phyloP scores from a whole-genome alignment of 2,888 invertebrate genomes.

The Bruchidius siliquastri region DNA sequence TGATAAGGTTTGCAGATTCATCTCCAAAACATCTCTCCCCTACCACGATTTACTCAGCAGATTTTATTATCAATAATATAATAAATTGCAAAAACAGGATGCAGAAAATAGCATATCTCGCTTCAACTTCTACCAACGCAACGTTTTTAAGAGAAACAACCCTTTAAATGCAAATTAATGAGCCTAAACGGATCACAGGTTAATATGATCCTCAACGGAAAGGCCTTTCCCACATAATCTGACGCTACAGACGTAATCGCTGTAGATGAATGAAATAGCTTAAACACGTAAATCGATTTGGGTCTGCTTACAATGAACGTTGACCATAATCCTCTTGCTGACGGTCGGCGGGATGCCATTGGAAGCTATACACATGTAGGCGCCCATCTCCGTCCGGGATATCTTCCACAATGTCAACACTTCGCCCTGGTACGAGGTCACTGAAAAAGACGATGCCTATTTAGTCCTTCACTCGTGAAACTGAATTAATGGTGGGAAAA shows the following conservation, averaged over 20 bases:
- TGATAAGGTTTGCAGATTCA: too few relatives aligned
- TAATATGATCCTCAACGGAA: neutral
- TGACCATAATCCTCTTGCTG: slow-evolving; percentile 82
- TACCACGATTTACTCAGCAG: too few relatives aligned
- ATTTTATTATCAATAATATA: too few relatives aligned
- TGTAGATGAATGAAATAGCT: neutral
- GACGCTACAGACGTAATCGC: neutral
- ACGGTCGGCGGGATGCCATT: slow-evolving; percentile 85
- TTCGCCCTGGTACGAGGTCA: slow-evolving; percentile 68
- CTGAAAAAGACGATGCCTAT: slow-evolving; percentile 46
- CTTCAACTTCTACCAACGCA: neutral
- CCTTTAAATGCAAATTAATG: too few relatives aligned
- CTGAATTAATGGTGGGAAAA: too few relatives aligned
- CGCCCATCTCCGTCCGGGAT: slow-evolving; percentile 84
- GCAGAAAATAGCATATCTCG: too few relatives aligned
- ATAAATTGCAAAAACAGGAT: too few relatives aligned
- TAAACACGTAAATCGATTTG: neutral
- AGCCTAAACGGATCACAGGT: neutral
- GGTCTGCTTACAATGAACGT: slow-evolving; percentile 79
- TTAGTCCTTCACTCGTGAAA: too few relatives aligned
- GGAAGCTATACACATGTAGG: slow-evolving; percentile 84
- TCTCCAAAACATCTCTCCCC: too few relatives aligned
- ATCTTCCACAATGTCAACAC: slow-evolving; percentile 73
- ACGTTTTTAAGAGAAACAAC: neutral
- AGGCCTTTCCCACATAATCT: neutral